Base-by-base conservation (phyloP, 2,797 vertebrate species). In the Atherinosoma microstoma region DNA sequence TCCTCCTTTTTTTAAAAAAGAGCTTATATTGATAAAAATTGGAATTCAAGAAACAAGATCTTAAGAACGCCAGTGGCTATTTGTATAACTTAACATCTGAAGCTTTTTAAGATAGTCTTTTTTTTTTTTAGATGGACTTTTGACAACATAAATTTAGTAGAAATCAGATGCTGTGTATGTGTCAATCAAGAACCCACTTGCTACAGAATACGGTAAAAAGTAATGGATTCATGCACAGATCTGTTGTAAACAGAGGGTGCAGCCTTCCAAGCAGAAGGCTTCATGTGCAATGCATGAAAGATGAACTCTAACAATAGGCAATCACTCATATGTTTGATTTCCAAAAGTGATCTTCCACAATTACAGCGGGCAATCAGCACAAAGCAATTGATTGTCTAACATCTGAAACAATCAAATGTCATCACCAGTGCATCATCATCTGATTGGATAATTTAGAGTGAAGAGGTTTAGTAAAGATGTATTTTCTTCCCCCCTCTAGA, bases 381-480 rank as follows among this genome's bases (percentile, higher is more conserved):
- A n/a, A 61, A 54, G 65, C 65, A 11, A 83, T 65, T 78, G 75
- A 87, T 84, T 89, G 47, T 85, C 38, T 54, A 11, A 56, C 58
- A 75, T 70, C 22, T 8, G 57, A 81, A 24, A 54, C 65, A 35
- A 74, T 68, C 1, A 35, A 61, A 32, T 1, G 1, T 36, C 35
- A 15, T 30, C 30, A 54, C 54, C 70, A 85, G 70, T 75, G 47
- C 56, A 38, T 29, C 0, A 5, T 76, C 42, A 16, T 79, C 58
- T 90, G 81, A 89, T 88, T 90, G 70, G 58, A 63, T 77, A 57
- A 80, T 84, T 76, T 38, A 70, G 32, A 36, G 27, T 76, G 64
- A 83, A 80, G 83, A 47, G 64, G 51, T 68, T 80, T 60, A 22
- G 34, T 34, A 0, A 38, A 27, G 29, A 9, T 56, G 15, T 36